Percentiles rank a stretch among this genome's conserved stretches.
phyloP scores from a whole-genome alignment of 2,113 vertebrate genomes.

The Stigmatopora argus region DNA sequence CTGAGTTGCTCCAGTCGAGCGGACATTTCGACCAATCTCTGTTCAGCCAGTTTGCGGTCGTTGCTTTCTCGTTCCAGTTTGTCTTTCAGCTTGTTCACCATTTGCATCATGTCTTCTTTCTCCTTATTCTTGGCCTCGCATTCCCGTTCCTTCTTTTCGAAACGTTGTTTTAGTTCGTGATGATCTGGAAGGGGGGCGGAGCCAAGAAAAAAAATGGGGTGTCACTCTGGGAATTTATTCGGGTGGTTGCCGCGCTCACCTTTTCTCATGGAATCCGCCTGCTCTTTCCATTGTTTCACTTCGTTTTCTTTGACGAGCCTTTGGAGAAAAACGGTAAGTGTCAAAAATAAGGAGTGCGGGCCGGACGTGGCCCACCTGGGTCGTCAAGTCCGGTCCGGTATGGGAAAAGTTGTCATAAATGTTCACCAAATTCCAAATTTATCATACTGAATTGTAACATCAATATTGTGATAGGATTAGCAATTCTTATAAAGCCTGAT shows the following conservation, averaged over 20 bases:
- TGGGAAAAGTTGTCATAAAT: too few species aligned
- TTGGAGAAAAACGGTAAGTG: neutral
- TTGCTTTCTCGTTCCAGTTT: constrained; percentile 86
- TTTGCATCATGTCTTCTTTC: constrained; percentile 94
- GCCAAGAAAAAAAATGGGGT: too few species aligned
- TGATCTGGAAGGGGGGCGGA: constrained; percentile 72
- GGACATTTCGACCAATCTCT: constrained; percentile 78
- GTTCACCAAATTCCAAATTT: too few species aligned
- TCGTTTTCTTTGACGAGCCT: constrained; percentile 96
- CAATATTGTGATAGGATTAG: too few species aligned
- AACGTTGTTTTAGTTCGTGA: constrained; percentile 84
- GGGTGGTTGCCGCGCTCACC: constrained; percentile 54
- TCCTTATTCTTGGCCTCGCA: constrained; percentile 92
- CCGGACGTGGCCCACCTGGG: too few species aligned
- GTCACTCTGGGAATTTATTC: too few species aligned
- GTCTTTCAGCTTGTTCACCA: constrained; percentile 93
- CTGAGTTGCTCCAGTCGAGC: constrained; percentile 82
- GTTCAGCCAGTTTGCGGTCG: constrained; percentile 83
- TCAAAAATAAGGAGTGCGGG: too few species aligned
- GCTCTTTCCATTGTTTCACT: constrained; percentile 95
- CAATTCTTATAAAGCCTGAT: too few species aligned
- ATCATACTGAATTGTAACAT: too few species aligned
- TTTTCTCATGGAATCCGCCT: constrained; percentile 96
- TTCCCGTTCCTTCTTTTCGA: constrained; percentile 92
- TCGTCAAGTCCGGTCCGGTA: too few species aligned